Evolutionary conservation across 2,888 invertebrate species (phyloP).

Genomic region (Drosophila yooni): DNA sequence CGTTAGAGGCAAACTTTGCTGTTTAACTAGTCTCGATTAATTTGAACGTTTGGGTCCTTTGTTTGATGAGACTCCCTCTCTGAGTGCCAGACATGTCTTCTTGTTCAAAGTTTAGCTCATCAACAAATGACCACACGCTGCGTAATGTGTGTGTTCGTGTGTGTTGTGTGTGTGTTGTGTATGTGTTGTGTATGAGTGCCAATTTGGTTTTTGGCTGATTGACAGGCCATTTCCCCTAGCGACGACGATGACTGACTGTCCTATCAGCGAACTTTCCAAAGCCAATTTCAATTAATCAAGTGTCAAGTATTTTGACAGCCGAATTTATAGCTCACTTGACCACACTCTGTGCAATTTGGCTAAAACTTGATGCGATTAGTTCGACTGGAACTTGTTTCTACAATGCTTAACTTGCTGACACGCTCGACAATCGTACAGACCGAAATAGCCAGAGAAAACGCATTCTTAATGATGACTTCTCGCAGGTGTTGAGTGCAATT

Average conservation of each 20-base stretch:
- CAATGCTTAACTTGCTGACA: constrained; percentile 4
- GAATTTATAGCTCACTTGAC: constrained; percentile 74
- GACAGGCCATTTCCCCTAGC: constrained; percentile 71
- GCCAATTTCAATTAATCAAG: constrained; percentile 81
- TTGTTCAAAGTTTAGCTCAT: constrained; percentile 73
- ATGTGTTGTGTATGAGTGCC: constrained; percentile 24
- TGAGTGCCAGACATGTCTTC: constrained; percentile 46
- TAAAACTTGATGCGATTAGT: constrained; percentile 41
- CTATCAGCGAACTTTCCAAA: constrained; percentile 70
- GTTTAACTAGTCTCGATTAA: constrained; percentile 77
- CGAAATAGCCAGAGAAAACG: not conserved
- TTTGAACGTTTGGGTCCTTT: constrained; percentile 50
- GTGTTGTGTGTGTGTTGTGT: constrained; percentile 8
- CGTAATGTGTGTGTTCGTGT: constrained; percentile 27
- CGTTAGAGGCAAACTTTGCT: constrained; percentile 59
- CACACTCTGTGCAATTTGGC: constrained; percentile 27
- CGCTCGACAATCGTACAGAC: not conserved
- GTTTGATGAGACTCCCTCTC: constrained; percentile 52
- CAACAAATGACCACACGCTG: constrained; percentile 69
- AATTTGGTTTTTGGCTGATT: constrained; percentile 63
- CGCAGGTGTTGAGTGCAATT: not conserved
- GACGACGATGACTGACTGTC: constrained; percentile 25
- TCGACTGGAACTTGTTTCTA: constrained; percentile 13
- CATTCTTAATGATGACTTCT: not conserved
- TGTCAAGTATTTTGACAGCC: constrained; percentile 79